Percentiles rank a stretch among this genome's conserved stretches.
Evolutionary conservation across 92 coral and sea anemone genomes (phyloP).

Genomic region (Galaxea fascicularis): DNA sequence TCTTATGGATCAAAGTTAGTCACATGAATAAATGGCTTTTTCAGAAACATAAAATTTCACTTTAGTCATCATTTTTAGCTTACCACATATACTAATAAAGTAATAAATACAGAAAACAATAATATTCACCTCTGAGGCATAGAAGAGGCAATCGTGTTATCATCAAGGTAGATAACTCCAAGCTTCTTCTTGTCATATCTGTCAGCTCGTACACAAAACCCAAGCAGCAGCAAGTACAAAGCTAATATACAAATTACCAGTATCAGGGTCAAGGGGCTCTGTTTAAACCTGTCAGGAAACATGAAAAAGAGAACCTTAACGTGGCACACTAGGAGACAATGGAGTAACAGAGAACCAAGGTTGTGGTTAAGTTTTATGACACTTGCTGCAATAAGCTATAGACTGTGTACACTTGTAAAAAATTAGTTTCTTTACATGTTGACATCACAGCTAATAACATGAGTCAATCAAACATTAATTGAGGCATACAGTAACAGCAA

Average conservation of each 20-base stretch:
- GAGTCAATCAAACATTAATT: too few species aligned
- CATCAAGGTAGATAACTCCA: conserved; percentile 58
- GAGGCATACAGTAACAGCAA: too few species aligned
- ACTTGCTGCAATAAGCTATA: too few species aligned
- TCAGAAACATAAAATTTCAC: background rate
- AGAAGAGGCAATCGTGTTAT: conserved; percentile 36
- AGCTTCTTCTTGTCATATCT: conserved; percentile 60
- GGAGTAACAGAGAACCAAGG: too few species aligned
- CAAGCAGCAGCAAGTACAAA: conserved; percentile 69
- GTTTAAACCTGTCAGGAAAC: conserved; percentile 36
- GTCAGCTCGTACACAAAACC: conserved; percentile 67
- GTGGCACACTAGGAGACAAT: background rate
- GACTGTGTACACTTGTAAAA: too few species aligned
- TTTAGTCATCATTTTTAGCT: background rate
- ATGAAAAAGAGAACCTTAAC: background rate
- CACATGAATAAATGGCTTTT: too few species aligned
- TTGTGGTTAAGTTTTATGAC: too few species aligned
- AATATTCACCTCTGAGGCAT: conserved; percentile 56
- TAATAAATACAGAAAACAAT: background rate
- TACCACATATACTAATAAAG: too few species aligned
- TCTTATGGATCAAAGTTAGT: too few species aligned
- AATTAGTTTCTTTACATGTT: too few species aligned
- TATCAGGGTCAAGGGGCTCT: conserved; percentile 50
- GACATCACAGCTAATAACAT: too few species aligned
- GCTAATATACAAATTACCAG: conserved; percentile 52